These are phyloP conservation scores for Ianthella basta DNA, from an alignment of 37 sponge, comb jelly and placozoan genomes.

Conservation along the genomic window DNA sequence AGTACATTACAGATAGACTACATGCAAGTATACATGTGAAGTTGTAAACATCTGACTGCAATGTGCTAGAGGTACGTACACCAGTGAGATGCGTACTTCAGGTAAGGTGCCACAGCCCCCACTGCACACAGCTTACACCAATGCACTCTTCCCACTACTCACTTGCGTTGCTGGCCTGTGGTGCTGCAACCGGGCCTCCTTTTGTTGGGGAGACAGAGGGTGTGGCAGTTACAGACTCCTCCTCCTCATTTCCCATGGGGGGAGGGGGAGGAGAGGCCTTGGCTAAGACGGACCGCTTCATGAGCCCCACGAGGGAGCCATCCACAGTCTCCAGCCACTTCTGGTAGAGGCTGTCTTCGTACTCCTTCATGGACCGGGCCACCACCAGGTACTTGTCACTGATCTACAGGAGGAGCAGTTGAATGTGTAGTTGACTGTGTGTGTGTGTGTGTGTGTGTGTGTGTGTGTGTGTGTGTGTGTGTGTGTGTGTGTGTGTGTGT, in stretches of 20 bases:
- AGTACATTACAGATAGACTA: background rate
- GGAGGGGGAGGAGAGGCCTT: slow-evolving; percentile 50
- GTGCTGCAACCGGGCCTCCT: background rate
- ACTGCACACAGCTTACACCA: no score
- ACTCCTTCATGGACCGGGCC: slow-evolving; percentile 92
- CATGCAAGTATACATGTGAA: background rate
- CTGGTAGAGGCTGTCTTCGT: slow-evolving; percentile 84
- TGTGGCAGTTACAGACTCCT: background rate
- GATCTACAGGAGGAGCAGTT: slow-evolving; percentile 47
- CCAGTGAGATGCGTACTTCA: no score
- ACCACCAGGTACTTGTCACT: slow-evolving; percentile 89
- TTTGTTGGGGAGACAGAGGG: background rate
- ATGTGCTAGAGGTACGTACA: background rate
- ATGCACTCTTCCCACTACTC: no score
- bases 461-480: no score
- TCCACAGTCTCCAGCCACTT: slow-evolving; percentile 82
- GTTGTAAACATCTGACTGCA: background rate
- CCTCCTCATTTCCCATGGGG: slow-evolving; percentile 17
- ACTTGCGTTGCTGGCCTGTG: no score
- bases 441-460: no score
- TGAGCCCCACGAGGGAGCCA: slow-evolving; percentile 67
- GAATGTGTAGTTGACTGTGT: background rate
- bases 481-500: no score
- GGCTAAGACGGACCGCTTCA: slow-evolving; percentile 86
- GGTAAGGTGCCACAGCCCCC: no score